Evolutionary conservation across 2,888 invertebrate genomes (phyloP), one percentile per base, ranked within the genome.

Genomic region (Galeruca laticollis): DNA sequence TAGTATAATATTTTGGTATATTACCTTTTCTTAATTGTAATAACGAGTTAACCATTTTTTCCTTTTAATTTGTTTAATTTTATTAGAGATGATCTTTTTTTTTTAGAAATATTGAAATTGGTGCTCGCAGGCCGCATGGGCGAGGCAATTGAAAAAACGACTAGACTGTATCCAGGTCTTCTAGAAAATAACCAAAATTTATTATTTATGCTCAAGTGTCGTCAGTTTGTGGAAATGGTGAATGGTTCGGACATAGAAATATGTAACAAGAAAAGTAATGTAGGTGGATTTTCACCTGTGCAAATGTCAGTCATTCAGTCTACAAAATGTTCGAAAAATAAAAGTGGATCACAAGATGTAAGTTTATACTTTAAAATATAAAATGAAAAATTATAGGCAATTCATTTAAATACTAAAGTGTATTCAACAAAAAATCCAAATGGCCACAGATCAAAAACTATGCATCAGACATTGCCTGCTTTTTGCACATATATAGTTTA

Each of bases 161-260:
- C 93, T 83, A 90, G 93, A 80, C 88, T 96, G 77, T 98, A 97
- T 88, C 98, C 99, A 3, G 95, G 94, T n/a, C 90, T 99, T 73
- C 88, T 99, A 82, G 97, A 98, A 85, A 90, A 91, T 69, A 95
- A 98, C 87, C 92, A 91, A 79, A 96, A 97, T 86, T 90, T 99
- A 80, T 89, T 96, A 84, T 98, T 99, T 87, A 93, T 95, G 89
- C 91, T 99, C 82, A 98, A 98, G 87, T 98, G 98, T 84, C 93
- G 99, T 73, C 98, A 99, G 88, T 99, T 99, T 87, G 95, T 99
- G 47, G 99, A 99, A 88, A 98, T 98, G 97, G 71, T 99, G 76
- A 95, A 95, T 86, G 96, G 96, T 69, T 92, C 94, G 66, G 96
- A 96, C 86, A 89, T 92, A 56, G 94, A 91, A 86, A 90, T 89